A percentile compares a stretch with the other conserved stretches of the same genome.
Conservation (phyloP, 1,140 invertebrate genomes). For the Nasonia vitripennis region DNA sequence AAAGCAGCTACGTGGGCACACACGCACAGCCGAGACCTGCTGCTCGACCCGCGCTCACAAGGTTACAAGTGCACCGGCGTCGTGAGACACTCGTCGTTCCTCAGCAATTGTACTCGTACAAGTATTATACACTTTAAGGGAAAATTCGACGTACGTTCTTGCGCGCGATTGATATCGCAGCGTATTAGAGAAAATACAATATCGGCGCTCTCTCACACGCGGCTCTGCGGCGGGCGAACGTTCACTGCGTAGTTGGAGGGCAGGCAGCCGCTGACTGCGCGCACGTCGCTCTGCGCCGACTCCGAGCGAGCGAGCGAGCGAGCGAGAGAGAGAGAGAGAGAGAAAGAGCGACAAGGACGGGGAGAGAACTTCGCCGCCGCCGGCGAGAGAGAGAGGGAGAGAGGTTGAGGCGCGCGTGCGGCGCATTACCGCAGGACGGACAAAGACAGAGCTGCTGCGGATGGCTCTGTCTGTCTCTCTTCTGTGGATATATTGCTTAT, state of each 20-base stretch:
- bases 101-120: too few species aligned
- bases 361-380: neutral
- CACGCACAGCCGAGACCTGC: too few species aligned
- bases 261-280: conserved; percentile 32
- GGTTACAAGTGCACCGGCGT: too few species aligned
- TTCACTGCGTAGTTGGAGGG: conserved; percentile 53
- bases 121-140: too few species aligned
- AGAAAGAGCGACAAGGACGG: conserved; percentile 39
- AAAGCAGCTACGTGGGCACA: too few species aligned
- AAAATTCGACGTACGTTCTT: too few species aligned
- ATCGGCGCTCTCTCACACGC: neutral
- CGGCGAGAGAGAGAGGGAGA: conserved; percentile 8
- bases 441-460: neutral
- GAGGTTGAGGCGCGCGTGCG: neutral
- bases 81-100: too few species aligned
- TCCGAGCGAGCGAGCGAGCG: neutral
- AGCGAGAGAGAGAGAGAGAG: conserved; percentile 11
- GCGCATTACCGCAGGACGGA: neutral
- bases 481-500: too few species aligned
- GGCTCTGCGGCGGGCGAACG: conserved; percentile 32
- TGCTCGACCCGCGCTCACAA: too few species aligned
- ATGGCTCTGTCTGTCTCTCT: too few species aligned
- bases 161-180: too few species aligned
- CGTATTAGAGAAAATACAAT: neutral
- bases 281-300: conserved; percentile 27